These are phyloP conservation scores for Clitarchus hookeri DNA, from an alignment of 2,888 invertebrate species.

Conservation along the genomic window DNA sequence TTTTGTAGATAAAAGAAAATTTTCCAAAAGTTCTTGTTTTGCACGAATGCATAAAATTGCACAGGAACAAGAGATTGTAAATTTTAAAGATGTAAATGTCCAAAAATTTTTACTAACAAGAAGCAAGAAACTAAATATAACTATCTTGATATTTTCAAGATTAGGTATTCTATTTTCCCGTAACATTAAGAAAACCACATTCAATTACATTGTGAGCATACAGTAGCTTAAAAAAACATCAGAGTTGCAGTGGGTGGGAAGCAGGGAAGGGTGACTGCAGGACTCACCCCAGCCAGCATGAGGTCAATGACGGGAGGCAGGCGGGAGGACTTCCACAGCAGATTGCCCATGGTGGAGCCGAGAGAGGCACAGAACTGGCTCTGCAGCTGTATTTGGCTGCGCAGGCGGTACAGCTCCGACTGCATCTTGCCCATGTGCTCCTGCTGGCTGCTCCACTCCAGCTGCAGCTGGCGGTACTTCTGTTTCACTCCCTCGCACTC, in stretches of 20 bases:
- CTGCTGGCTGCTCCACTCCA: slow-evolving; percentile 48
- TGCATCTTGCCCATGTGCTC: slow-evolving; percentile 47
- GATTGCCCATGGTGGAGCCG: slow-evolving; percentile 52
- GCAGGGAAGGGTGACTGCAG: background rate
- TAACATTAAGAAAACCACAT: too few species aligned
- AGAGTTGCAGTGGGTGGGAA: background rate
- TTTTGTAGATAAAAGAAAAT: too few species aligned
- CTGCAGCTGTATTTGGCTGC: slow-evolving; percentile 50
- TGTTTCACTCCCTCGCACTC: slow-evolving; percentile 29
- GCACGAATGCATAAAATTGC: too few species aligned
- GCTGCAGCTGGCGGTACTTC: slow-evolving; percentile 42
- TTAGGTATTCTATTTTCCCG: too few species aligned
- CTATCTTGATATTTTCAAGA: too few species aligned
- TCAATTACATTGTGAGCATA: too few species aligned
- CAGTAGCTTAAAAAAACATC: too few species aligned
- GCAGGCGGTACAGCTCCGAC: slow-evolving; percentile 44
- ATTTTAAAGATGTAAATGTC: too few species aligned
- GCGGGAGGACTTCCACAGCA: slow-evolving; percentile 54
- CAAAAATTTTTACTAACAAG: too few species aligned
- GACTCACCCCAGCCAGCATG: slow-evolving; percentile 51
- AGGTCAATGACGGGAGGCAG: slow-evolving; percentile 50
- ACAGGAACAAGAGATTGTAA: too few species aligned
- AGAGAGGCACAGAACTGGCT: slow-evolving; percentile 53
- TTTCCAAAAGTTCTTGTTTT: too few species aligned
- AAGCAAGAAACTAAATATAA: too few species aligned